phyloP scores from a whole-genome alignment of 2,888 invertebrate genomes.

The Apodemia zela region DNA sequence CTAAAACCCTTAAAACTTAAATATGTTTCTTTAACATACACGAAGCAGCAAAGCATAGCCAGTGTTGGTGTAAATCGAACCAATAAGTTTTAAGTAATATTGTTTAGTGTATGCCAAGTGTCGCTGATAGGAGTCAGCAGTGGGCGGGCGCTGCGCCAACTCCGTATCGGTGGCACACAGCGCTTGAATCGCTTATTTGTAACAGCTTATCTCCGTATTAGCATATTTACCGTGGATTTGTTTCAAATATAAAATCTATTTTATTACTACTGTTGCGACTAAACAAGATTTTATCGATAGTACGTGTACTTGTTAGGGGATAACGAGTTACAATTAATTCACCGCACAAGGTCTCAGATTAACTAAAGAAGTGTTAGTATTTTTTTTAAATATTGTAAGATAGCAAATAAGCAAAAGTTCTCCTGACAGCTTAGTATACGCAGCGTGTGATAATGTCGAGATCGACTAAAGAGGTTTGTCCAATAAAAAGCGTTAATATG shows the following conservation, averaged over 20 bases:
- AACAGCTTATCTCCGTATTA: slow-evolving; percentile 39
- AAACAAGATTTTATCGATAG: slow-evolving; percentile 13
- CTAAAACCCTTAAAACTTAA: neutral
- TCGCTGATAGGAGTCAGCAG: slow-evolving; percentile 23
- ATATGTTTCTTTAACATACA: neutral
- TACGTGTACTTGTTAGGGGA: neutral
- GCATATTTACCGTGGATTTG: slow-evolving; percentile 30
- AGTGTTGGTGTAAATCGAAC: slow-evolving; percentile 15
- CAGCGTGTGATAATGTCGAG: no score
- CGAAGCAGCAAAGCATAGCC: neutral
- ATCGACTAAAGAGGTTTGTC: no score
- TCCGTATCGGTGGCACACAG: slow-evolving; percentile 39
- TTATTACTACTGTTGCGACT: slow-evolving; percentile 4
- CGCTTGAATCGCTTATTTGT: slow-evolving; percentile 39
- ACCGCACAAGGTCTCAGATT: neutral
- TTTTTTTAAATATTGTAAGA: no score
- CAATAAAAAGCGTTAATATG: no score
- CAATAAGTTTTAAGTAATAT: slow-evolving; percentile 24
- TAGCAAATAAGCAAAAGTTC: no score
- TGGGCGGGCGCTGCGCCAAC: slow-evolving; percentile 38
- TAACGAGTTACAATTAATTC: neutral
- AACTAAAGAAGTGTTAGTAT: no score
- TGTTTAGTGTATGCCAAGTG: slow-evolving; percentile 23
- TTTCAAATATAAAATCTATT: slow-evolving; percentile 20
- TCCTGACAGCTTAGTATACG: no score